Evolutionary conservation across 2,113 vertebrate species (phyloP), one percentile per base, ranked within the genome.

Genomic region (Poeciliopsis occidentalis): DNA sequence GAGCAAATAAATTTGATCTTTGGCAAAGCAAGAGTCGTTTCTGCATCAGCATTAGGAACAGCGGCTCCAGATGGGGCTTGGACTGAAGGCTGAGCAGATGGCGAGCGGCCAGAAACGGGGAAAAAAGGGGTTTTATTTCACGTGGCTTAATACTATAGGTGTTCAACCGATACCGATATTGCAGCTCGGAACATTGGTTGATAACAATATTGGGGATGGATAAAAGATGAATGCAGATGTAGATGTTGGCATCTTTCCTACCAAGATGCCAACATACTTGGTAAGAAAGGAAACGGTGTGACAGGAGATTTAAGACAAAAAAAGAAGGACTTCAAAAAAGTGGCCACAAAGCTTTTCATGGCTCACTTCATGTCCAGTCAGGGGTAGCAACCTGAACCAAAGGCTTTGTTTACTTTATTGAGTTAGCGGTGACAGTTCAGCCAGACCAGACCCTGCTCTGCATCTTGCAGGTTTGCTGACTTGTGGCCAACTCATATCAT

Each of bases 401-500:
- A 67, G 65, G 60, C 72, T 73, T 65, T 41, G 69, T 75, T 89
- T 26, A 62, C 76, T 13, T 80, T 39, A 64, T 13, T 64, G 67
- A 76, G 57, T 67, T 15, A 74, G 54, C 41, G 47, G 37, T 85
- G 82, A 74, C 65, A 63, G 66, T 76, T 79, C 77, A 87, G 81
- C 81, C 37, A 74, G 22, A 63, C 60, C 47, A 4, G 34, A 51
- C 11, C 65, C 34, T 24, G 41, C 11, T 30, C 68, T 31, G 51
- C 13, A 24, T 64, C 64, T 69, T 62, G n/a, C 65, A 24, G 60
- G 24, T 81, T 79, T 8, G 60, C 71, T 85, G 91, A 90, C 90
- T 90, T 79, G 85, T 61, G 78, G 64, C 71, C 37, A 74, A 84
- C 89, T 83, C 76, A 69, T 37, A 76, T 84, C 85, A 88, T 76